Evolutionary conservation across 2,113 vertebrate species (phyloP).

Genomic region (Phalacrocorax carbo): DNA sequence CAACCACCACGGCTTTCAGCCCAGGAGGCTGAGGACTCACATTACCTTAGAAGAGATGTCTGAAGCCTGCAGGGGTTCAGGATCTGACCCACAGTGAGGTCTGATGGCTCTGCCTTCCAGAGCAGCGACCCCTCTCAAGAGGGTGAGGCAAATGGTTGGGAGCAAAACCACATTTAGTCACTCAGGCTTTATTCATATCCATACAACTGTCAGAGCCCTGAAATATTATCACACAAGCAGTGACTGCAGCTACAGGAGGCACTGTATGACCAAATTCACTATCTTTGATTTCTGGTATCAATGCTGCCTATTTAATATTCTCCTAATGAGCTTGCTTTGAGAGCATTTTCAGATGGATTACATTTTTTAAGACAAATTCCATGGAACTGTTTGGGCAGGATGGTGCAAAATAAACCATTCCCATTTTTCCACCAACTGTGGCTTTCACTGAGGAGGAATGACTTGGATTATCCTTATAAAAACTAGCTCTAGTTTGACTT

Average conservation of each 20-base stretch:
- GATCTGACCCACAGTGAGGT: accelerated
- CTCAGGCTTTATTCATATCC: neutral
- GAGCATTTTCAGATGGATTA: neutral
- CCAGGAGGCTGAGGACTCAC: neutral
- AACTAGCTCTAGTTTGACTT: neutral
- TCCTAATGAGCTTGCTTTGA: neutral
- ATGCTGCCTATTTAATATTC: neutral
- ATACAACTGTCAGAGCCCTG: neutral
- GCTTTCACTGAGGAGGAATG: neutral
- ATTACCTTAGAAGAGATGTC: neutral
- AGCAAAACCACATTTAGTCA: neutral
- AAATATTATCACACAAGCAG: neutral
- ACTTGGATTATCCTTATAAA: neutral
- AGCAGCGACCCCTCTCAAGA: neutral
- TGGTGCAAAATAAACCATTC: neutral
- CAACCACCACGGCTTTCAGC: neutral
- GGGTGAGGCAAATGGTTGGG: accelerated
- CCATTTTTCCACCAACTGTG: neutral
- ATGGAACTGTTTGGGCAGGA: neutral
- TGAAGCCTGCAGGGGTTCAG: neutral
- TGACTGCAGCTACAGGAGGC: neutral
- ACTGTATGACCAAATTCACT: neutral
- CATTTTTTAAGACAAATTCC: neutral
- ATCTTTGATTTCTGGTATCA: neutral
- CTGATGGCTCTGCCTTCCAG: neutral